Conservation (phyloP, 1,140 invertebrate genomes). For the Drosophila ogumai region DNA sequence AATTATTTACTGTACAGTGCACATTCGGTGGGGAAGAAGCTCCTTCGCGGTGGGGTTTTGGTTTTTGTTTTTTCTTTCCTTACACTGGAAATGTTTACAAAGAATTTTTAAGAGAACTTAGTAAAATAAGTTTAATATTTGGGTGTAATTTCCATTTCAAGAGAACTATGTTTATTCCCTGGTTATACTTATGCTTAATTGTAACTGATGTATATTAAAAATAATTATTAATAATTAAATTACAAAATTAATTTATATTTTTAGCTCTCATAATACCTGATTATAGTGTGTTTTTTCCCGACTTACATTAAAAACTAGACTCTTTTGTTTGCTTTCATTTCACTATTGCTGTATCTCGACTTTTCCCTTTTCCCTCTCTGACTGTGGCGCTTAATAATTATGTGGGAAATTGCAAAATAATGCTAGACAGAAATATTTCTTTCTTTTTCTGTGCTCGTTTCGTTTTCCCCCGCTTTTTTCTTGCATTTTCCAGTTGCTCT, state of each 20-base stretch:
- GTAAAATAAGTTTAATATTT: neutral
- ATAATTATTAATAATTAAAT: too few relatives aligned
- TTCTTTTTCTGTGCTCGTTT: constrained; percentile 33
- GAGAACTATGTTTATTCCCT: too few relatives aligned
- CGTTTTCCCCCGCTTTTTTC: constrained; percentile 32
- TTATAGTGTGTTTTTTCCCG: neutral
- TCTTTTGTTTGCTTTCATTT: constrained; percentile 57
- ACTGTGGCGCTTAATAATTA: constrained; percentile 72
- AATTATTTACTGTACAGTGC: constrained; percentile 48
- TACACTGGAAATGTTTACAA: neutral
- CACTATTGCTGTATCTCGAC: constrained; percentile 8
- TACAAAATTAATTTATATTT: neutral
- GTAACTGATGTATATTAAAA: too few relatives aligned
- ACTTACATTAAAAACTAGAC: constrained; percentile 2
- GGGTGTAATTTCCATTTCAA: neutral
- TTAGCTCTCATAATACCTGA: neutral
- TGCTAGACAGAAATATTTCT: constrained; percentile 75
- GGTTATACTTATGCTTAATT: too few relatives aligned
- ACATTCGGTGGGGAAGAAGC: constrained; percentile 27
- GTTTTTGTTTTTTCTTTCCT: too few relatives aligned
- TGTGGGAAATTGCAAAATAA: constrained; percentile 78
- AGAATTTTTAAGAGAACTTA: neutral
- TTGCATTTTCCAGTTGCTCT: constrained; percentile 39
- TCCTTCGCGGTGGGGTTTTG: constrained; percentile 13
- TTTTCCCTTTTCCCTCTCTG: constrained; percentile 15